A percentile compares a stretch with the other conserved stretches of the same genome.
Evolutionary conservation across 2,113 vertebrate species (phyloP).

Genomic region (Microcebus lehilahytsara): DNA sequence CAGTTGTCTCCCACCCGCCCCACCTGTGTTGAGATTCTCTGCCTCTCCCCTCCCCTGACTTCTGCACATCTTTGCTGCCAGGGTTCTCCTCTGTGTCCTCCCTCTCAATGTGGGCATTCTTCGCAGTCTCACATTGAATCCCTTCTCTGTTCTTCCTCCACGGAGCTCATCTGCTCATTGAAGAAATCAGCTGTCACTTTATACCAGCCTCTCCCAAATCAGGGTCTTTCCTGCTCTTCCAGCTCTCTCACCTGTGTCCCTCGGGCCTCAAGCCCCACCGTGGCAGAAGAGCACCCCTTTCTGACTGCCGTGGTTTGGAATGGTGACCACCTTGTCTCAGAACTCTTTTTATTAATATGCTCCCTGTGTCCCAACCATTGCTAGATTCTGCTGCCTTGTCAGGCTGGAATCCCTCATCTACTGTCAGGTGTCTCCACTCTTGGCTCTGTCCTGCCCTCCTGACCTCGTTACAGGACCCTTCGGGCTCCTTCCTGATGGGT

Average conservation of each 20-base stretch:
- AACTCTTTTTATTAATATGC: neutral
- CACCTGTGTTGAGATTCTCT: neutral
- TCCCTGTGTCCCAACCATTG: neutral
- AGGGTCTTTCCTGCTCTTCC: no score
- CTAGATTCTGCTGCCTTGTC: neutral
- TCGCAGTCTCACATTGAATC: neutral
- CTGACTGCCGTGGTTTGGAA: neutral
- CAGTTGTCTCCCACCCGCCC: accelerated
- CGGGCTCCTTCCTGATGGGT: neutral
- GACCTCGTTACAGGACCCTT: neutral
- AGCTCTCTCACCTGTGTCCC: neutral
- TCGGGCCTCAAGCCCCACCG: neutral
- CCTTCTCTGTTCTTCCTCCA: neutral
- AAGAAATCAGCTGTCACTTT: neutral
- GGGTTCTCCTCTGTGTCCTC: neutral
- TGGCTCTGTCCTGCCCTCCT: neutral
- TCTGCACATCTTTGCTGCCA: neutral
- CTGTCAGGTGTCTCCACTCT: neutral
- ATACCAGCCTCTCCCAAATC: neutral
- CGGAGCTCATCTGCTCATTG: neutral
- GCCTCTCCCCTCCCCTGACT: neutral
- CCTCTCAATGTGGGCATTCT: neutral
- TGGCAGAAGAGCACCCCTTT: accelerated
- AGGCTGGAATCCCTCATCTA: neutral
- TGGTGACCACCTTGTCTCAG: neutral